These are phyloP conservation scores for Digitonthophagus gazella DNA, from an alignment of 2,888 invertebrate genomes.

Conservation along the genomic window DNA sequence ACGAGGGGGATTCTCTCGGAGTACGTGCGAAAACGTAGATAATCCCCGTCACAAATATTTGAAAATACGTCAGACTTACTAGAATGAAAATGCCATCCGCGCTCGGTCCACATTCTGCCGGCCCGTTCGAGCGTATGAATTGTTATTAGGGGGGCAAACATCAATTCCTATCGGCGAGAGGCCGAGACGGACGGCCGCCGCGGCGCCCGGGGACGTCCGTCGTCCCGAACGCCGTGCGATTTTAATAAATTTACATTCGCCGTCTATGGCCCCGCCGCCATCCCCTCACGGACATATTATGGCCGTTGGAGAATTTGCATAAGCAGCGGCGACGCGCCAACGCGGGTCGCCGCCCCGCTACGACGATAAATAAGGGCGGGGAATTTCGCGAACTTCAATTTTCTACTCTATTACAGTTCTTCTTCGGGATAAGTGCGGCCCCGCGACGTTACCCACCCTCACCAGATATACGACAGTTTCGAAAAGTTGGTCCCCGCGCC, in stretches of 20 bases:
- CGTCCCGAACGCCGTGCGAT: slow-evolving; percentile 9
- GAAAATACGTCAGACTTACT: slow-evolving; percentile 10
- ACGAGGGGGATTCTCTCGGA: background rate
- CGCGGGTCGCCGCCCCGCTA: slow-evolving; percentile 1
- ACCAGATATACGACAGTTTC: slow-evolving; percentile 22
- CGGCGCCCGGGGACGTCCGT: background rate
- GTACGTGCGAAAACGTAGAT: slow-evolving; percentile 1
- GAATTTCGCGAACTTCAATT: slow-evolving; percentile 21
- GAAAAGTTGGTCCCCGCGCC: slow-evolving; percentile 4
- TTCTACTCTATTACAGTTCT: slow-evolving; percentile 18
- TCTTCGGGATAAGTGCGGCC: slow-evolving; percentile 16
- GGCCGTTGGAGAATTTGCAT: slow-evolving; percentile 12
- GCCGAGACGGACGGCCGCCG: slow-evolving; percentile 11
- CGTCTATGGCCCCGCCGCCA: background rate
- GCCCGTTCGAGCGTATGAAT: slow-evolving; percentile 13
- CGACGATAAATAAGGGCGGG: slow-evolving; percentile 14
- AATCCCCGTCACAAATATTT: slow-evolving; percentile 13
- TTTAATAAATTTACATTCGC: slow-evolving; percentile 12
- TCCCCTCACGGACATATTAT: slow-evolving; percentile 7
- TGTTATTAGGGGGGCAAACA: slow-evolving; percentile 16
- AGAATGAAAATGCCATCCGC: slow-evolving; percentile 9
- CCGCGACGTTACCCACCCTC: slow-evolving; percentile 16
- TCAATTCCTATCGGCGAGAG: slow-evolving; percentile 13
- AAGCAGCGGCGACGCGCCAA: slow-evolving; percentile 6
- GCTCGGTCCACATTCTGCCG: slow-evolving; percentile 6